A percentile compares a stretch with the other conserved stretches of the same genome.
Conservation (phyloP, 2,888 invertebrate genomes). For the Scotopteryx bipunctaria region DNA sequence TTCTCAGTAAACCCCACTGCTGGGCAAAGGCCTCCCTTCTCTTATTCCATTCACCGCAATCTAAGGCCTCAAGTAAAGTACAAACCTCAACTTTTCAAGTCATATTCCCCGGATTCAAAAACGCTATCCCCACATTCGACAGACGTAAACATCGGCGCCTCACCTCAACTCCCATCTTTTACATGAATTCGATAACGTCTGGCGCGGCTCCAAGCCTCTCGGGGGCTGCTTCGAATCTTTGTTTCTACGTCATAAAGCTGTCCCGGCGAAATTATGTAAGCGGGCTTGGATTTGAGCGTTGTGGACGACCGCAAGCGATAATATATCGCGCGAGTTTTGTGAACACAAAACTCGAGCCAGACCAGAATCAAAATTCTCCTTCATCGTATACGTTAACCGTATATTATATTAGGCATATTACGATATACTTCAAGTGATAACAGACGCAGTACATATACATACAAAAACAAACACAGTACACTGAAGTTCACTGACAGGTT, state of each 20-base stretch:
- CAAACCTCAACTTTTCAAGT: neutral
- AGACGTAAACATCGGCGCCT: constrained; percentile 33
- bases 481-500: too few species aligned
- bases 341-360: too few species aligned
- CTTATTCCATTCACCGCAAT: too few species aligned
- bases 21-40: too few species aligned
- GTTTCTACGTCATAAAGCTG: constrained; percentile 39
- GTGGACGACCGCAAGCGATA: neutral
- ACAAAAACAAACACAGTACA: too few species aligned
- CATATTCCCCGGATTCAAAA: neutral
- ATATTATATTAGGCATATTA: too few species aligned
- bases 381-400: too few species aligned
- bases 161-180: constrained; percentile 73
- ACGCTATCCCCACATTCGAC: constrained; percentile 12
- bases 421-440: too few species aligned
- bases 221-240: constrained; percentile 39
- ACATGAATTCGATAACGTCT: constrained; percentile 72
- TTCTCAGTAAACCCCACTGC: too few species aligned
- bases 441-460: too few species aligned
- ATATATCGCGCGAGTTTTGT: too few species aligned
- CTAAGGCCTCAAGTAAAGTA: neutral
- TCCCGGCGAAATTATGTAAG: constrained; percentile 30
- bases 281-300: neutral
- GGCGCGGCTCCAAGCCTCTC: constrained; percentile 58
- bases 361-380: too few species aligned